Percentiles rank a stretch among this genome's conserved stretches.
phyloP scores from a whole-genome alignment of 2,797 vertebrate species.

The Lacerta viridis region DNA sequence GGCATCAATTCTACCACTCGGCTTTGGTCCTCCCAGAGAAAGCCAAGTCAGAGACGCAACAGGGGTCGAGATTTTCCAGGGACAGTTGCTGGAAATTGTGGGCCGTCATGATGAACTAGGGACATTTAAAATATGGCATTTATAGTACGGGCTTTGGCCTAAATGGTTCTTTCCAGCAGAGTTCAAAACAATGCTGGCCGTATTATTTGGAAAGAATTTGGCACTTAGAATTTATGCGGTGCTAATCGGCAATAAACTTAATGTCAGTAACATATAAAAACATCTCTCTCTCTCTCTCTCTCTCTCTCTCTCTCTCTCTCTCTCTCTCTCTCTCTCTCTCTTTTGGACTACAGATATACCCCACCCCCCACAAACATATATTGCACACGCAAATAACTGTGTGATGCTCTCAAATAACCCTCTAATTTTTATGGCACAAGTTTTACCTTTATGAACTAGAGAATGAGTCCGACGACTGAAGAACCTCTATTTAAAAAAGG shows the following conservation, averaged over 20 bases:
- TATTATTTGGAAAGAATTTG: conserved; percentile 12
- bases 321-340: not conserved
- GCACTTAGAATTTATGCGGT: not conserved
- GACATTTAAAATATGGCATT: not conserved
- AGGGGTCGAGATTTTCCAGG: not conserved
- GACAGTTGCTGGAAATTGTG: not conserved
- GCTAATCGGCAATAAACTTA: no score
- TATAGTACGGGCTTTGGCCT: conserved; percentile 50
- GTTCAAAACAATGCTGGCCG: conserved; percentile 7
- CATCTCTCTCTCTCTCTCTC: not conserved
- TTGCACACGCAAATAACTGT: not conserved
- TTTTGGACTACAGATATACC: not conserved
- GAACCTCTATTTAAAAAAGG: not conserved
- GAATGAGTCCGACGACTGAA: not conserved
- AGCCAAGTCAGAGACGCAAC: not conserved
- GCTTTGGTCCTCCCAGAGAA: not conserved
- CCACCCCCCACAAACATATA: no score
- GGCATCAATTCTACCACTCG: not conserved
- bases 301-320: not conserved
- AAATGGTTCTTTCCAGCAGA: conserved; percentile 53
- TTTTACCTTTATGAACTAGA: not conserved
- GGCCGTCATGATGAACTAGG: not conserved
- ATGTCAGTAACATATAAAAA: not conserved
- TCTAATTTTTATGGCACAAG: not conserved
- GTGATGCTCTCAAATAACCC: not conserved